These are phyloP conservation scores for Trypoxylon attenuatum DNA, from an alignment of 2,888 invertebrate species.

Conservation along the genomic window DNA sequence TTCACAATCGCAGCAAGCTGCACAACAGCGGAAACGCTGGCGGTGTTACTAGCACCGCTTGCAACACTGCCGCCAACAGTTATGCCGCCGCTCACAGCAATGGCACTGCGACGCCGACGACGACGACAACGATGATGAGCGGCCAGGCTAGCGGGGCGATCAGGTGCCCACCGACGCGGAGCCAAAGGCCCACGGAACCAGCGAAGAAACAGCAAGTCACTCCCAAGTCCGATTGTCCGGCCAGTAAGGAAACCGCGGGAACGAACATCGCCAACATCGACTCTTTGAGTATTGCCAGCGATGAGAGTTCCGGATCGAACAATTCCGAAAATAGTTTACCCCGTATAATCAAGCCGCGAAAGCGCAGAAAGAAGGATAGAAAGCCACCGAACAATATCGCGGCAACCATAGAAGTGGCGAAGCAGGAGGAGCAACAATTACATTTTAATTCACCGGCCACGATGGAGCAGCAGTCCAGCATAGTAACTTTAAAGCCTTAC, in stretches of 20 bases:
- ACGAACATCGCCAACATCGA: constrained; percentile 78
- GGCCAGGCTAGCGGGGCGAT: constrained; percentile 23
- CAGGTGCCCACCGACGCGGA: constrained; percentile 46
- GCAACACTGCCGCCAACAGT: background rate
- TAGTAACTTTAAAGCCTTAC: constrained; percentile 75
- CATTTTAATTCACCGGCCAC: constrained; percentile 20
- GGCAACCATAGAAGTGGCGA: constrained; percentile 41
- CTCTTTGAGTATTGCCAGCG: constrained; percentile 84
- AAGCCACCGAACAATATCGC: constrained; percentile 76
- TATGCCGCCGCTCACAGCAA: background rate
- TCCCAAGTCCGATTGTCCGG: constrained; percentile 72
- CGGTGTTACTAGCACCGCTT: constrained; percentile 7
- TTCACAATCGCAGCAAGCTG: constrained; percentile 76
- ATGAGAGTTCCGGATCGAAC: constrained; percentile 83
- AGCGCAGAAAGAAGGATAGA: constrained; percentile 91
- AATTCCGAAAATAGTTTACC: constrained; percentile 86
- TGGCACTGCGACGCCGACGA: background rate
- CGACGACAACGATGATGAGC: constrained; percentile 21
- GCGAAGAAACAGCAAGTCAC: constrained; percentile 53
- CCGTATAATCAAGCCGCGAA: constrained; percentile 91
- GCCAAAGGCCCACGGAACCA: constrained; percentile 31
- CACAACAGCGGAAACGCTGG: constrained; percentile 49
- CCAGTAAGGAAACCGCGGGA: constrained; percentile 40
- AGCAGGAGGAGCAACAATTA: constrained; percentile 51
- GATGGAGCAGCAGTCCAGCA: constrained; percentile 61